These are phyloP conservation scores for Rousettus leschenaultii DNA, from an alignment of 2,113 vertebrate genomes.

Conservation along the genomic window DNA sequence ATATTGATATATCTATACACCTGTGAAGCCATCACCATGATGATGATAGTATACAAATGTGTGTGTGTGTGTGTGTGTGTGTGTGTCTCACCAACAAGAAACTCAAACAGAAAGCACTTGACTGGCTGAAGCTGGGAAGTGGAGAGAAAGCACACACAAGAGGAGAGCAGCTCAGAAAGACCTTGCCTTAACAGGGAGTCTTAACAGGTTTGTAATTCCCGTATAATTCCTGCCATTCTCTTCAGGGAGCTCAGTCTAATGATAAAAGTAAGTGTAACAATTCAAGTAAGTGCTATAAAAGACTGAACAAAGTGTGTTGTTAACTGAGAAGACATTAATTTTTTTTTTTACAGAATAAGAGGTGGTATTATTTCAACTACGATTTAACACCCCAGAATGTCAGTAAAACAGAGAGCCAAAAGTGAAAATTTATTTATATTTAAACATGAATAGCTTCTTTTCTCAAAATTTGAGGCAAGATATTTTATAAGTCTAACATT, in stretches of 20 bases:
- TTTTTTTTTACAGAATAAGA: not conserved
- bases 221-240: not conserved
- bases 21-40: not conserved
- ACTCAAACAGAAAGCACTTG: not conserved
- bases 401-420: not conserved
- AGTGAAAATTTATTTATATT: not conserved
- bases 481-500: constrained; percentile 2
- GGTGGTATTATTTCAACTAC: constrained; percentile 23
- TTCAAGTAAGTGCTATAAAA: constrained; percentile 1
- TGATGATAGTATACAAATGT: not conserved
- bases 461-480: not conserved
- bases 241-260: not conserved
- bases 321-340: not conserved
- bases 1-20: not conserved
- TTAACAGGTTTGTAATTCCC: not conserved
- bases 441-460: not conserved
- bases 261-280: not conserved
- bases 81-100: not conserved
- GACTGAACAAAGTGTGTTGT: not conserved
- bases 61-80: no score
- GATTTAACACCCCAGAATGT: constrained; percentile 13
- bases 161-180: not conserved
- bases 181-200: not conserved
- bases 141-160: not conserved
- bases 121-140: not conserved